phyloP scores from a whole-genome alignment of 30 jellyfish, hydroid and myxozoan genomes.

The Catostylus mosaicus region DNA sequence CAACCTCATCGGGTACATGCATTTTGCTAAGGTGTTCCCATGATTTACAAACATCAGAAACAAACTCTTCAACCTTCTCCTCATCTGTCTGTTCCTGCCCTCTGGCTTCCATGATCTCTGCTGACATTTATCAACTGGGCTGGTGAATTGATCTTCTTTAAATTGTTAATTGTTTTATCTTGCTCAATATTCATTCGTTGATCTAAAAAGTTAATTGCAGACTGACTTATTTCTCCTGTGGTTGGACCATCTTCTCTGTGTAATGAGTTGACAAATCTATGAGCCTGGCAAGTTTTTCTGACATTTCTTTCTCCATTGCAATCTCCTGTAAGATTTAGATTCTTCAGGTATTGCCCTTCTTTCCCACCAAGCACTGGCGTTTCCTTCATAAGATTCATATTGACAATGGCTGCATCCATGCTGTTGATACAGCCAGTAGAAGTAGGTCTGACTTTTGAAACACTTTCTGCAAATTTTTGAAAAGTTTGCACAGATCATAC shows the following conservation, averaged over 20 bases:
- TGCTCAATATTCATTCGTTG: slow-evolving; percentile 35
- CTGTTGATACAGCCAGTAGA: slow-evolving; percentile 34
- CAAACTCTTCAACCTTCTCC: slow-evolving; percentile 6
- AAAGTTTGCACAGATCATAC: slow-evolving; percentile 34
- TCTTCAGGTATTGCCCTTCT: slow-evolving; percentile 22
- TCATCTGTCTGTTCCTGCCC: neutral
- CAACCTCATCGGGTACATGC: too few relatives aligned
- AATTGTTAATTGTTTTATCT: slow-evolving; percentile 22
- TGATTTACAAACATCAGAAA: too few relatives aligned
- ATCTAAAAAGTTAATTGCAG: slow-evolving; percentile 39
- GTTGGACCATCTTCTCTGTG: slow-evolving; percentile 18
- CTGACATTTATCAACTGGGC: slow-evolving; percentile 17
- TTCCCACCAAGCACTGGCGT: slow-evolving; percentile 52
- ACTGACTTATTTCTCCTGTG: slow-evolving; percentile 28
- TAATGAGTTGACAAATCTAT: slow-evolving; percentile 25
- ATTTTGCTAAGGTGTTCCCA: too few relatives aligned
- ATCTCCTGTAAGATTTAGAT: neutral
- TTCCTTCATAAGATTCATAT: slow-evolving; percentile 31
- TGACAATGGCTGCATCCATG: slow-evolving; percentile 45
- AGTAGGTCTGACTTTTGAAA: slow-evolving; percentile 26
- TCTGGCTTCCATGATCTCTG: neutral
- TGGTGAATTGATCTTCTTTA: neutral
- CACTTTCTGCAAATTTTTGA: slow-evolving; percentile 21
- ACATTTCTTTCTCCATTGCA: slow-evolving; percentile 8
- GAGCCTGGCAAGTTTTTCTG: slow-evolving; percentile 26